Evolutionary conservation across 2,113 vertebrate species (phyloP).

Genomic region (Chascanopsetta lugubris): DNA sequence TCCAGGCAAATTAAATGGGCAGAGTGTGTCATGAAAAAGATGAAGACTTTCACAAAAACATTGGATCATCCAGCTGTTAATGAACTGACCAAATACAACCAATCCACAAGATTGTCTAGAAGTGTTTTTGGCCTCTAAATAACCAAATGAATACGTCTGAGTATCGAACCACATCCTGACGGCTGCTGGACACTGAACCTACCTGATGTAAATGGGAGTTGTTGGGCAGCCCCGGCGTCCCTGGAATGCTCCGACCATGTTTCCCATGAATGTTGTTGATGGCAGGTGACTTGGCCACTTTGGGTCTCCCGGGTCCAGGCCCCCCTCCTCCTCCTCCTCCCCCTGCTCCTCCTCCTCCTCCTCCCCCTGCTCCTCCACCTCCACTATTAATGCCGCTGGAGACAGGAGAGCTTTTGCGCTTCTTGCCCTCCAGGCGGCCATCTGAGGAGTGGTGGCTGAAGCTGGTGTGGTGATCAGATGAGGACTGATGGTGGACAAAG

Average conservation of each 20-base stretch:
- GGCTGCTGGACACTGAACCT: constrained; percentile 25
- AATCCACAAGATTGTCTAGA: too few relatives aligned
- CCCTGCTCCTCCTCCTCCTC: constrained; percentile 60
- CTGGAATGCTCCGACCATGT: constrained; percentile 89
- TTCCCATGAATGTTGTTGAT: constrained; percentile 95
- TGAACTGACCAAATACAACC: too few relatives aligned
- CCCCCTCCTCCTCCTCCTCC: constrained; percentile 56
- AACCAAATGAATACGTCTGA: too few relatives aligned
- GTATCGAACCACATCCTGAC: background rate
- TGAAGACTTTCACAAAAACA: too few relatives aligned
- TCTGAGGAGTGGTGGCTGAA: constrained; percentile 88
- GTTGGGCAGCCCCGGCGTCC: constrained; percentile 89
- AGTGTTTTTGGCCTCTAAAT: too few relatives aligned
- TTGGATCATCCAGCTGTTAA: too few relatives aligned
- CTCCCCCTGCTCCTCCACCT: constrained; percentile 62
- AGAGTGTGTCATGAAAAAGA: too few relatives aligned
- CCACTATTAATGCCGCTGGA: constrained; percentile 82
- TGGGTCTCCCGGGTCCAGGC: constrained; percentile 83
- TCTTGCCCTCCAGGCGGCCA: constrained; percentile 90
- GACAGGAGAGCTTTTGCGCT: constrained; percentile 91
- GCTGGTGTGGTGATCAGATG: constrained; percentile 83
- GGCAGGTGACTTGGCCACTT: constrained; percentile 91
- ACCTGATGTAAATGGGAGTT: constrained; percentile 97
- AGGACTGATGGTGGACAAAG: constrained; percentile 89
- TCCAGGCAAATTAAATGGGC: background rate